Evolutionary conservation across 2,797 vertebrate species (phyloP), one percentile per base, ranked within the genome.

Genomic region (Oreonectes daqikongensis): DNA sequence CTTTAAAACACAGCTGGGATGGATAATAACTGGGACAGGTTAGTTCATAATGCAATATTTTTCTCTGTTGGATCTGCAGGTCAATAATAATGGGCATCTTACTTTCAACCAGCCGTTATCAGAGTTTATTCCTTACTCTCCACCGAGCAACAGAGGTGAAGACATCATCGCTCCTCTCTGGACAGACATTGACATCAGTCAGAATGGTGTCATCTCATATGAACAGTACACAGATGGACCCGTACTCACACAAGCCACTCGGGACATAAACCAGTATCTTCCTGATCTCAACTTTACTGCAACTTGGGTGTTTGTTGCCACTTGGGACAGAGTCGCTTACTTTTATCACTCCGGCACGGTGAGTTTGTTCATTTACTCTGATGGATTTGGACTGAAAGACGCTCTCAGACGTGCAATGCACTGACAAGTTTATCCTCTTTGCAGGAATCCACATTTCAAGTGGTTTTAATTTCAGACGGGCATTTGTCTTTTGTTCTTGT

Each of bases 131-230:
- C 48, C 48, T 20, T 2, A 3, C 3, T 8, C 14, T 48, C 35
- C 35, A 10, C 35, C 35, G 7, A 35, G 35, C 35, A 22, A 48
- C 8, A 18, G 52, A 24, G 22, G 52, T 53, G 52, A 22, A 53
- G 52, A 53, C 24, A 20, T 53, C 6, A 53, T 53, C 5, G 52
- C 52, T 24, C 20, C 52, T 53, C 52, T 53, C 20, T 24, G 63
- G 48, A 55, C 18, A 28, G 61, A 75, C 0, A 70, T 88, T 2
- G 22, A 89, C 61, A 89, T 82, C 0, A 63, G 18, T 0, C 32
- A 17, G 60, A 1, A 46, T 0, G 77, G 77, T 1, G 7, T 0
- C 3, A 40, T 48, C 6, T 73, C 6, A 0, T 73, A 53, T 40
- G 18, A 61, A 0, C 3, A 79, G 40, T n/a, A 42, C 77, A 79